Evolutionary conservation across 2,888 invertebrate genomes (phyloP), one percentile per base, ranked within the genome.

Genomic region (Platycheirus albimanus): DNA sequence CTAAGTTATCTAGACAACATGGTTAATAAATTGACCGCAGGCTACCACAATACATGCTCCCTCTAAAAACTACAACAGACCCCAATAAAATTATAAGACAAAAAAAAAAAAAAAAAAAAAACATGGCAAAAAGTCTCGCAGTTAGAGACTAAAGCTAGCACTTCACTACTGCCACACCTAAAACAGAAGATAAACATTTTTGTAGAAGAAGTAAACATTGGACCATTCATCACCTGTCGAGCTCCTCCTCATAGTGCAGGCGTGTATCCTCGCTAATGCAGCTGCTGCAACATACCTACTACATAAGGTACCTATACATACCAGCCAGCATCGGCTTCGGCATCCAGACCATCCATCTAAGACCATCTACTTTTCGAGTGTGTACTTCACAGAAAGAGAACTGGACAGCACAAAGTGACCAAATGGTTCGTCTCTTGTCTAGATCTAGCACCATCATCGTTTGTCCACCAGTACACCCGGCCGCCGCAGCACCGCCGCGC

Each of bases 11-110:
- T 74, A 63, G 41, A 63, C 72, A 69, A 77, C 72, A 72, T 74
- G 83, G 69, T 83, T 78, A 83, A 83, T 83, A 83, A 83, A 83
- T 83, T 83, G 83, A 83, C 83, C 83, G 83, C 83, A 52, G 83
- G 83, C 83, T 69, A 69, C 66, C 58, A 61, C 49, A 71, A 38
- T 54, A 69, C 61, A 67, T 36, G 67, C 61, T 61, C 45, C 43
- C 41, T 41, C 13, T 41, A 28, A 45, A 19, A 17, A 17, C 5
- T 11, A 11, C 54, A 7, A 47, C 36, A 64, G 24, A 10, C 43
- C 72, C 43, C n/a, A 17, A 71, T 19, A 30, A 54, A 67, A 28
- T n/a, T n/a, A n/a, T n/a, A n/a, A n/a, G n/a, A n/a, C n/a, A n/a
- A n/a, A n/a, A n/a, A n/a, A n/a, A n/a, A n/a, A n/a, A n/a, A n/a